Evolutionary conservation across 2,888 invertebrate species (phyloP).

Genomic region (Malacosoma neustria): DNA sequence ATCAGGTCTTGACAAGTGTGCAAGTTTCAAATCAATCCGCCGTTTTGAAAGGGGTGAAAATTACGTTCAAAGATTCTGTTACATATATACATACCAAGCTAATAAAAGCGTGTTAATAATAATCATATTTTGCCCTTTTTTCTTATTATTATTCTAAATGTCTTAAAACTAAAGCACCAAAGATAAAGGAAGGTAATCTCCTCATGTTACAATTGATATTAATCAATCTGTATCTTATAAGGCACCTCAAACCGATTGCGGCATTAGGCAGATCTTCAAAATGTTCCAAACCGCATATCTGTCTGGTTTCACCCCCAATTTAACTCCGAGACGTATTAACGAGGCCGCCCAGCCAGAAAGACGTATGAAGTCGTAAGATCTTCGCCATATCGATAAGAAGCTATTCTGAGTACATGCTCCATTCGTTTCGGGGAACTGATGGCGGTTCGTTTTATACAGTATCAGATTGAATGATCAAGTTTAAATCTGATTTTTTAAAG

Average conservation of each 20-base stretch:
- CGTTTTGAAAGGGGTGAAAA: too few relatives aligned
- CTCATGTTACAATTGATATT: too few relatives aligned
- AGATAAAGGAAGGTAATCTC: too few relatives aligned
- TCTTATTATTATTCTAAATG: background rate
- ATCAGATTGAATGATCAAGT: background rate
- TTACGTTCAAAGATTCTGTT: too few relatives aligned
- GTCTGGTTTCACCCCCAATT: constrained; percentile 64
- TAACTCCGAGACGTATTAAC: constrained; percentile 60
- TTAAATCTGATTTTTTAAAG: too few relatives aligned
- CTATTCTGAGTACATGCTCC: constrained; percentile 41
- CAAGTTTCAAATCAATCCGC: too few relatives aligned
- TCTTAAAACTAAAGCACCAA: background rate
- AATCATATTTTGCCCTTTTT: too few relatives aligned
- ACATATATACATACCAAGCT: too few relatives aligned
- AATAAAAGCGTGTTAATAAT: too few relatives aligned
- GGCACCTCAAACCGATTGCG: background rate
- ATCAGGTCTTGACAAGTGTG: too few relatives aligned
- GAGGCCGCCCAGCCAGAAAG: constrained; percentile 47
- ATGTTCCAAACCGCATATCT: constrained; percentile 36
- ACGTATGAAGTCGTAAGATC: constrained; percentile 51
- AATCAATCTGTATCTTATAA: background rate
- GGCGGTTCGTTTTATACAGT: constrained; percentile 27
- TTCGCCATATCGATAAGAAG: constrained; percentile 47
- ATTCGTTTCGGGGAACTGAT: constrained; percentile 34
- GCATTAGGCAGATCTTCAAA: background rate